Evolutionary conservation across 2,888 invertebrate species (phyloP), one percentile per base, ranked within the genome.

Genomic region (Cataglyphis altisquamis): DNA sequence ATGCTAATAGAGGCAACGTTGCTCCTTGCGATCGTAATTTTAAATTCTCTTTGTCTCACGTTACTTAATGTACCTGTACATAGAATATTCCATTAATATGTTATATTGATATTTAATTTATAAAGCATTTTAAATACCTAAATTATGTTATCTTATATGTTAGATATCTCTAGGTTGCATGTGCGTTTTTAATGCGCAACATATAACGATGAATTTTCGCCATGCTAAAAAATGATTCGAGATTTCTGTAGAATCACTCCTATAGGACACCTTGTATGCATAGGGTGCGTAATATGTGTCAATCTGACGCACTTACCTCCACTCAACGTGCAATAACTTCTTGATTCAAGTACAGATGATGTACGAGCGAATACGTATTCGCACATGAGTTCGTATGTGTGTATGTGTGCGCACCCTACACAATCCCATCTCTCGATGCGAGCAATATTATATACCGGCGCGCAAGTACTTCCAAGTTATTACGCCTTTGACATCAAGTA

Each of bases 401-500:
- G 39, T 29, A 12, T 21, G 21, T 57, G n/a, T 25, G 39, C 36
- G 21, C n/a, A n/a, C 52, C 5, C 74, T 52, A 62, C 63, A 84
- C 82, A 64, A 36, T 74, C 64, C 60, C 57, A 55, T 84, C 36
- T 36, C 36, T 6, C 78, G 83, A 32, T 18, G 21, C 48, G 63
- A 45, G 18, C 32, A 36, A 12, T 25, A 36, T 25, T 29, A 5
- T 21, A 32, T 29, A 32, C 21, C 57, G 63, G 29, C 55, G 45
- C 29, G 72, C 87, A 82, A 90, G 88, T 90, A 90, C 89, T 89
- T 89, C 85, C 89, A 89, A 92, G 91, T 91, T 91, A 92, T 92
- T 91, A 91, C 90, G 87, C 88, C 89, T 91, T 90, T 90, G 91
- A 90, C 91, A 91, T 90, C 89, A 91, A 92, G 91, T 89, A 91